These are phyloP conservation scores for Spilogale gracilis DNA, from an alignment of 2,113 vertebrate species.

Conservation along the genomic window DNA sequence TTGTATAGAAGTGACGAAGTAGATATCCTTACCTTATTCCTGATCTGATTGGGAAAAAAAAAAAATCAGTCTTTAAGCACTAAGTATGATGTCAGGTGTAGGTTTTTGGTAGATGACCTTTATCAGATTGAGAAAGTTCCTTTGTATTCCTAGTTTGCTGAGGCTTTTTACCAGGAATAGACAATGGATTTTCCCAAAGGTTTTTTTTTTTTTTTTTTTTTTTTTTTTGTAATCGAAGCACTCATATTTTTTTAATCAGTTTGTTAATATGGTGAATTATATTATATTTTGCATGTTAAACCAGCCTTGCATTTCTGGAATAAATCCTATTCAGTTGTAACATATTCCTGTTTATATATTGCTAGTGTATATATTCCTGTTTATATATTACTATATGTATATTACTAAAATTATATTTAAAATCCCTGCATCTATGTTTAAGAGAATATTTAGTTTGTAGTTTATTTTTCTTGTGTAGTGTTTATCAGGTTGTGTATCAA, in stretches of 20 bases:
- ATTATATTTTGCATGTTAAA: conserved; percentile 32
- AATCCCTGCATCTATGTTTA: not conserved
- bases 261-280: not conserved
- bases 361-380: not conserved
- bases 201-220: not conserved
- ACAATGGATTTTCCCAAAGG: conserved; percentile 14
- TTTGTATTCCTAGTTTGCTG: not conserved
- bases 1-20: not conserved
- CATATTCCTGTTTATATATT: not conserved
- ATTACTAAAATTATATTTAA: not conserved
- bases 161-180: conserved; percentile 34
- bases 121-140: conserved; percentile 18
- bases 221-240: not conserved
- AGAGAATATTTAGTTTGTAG: not conserved
- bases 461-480: not conserved
- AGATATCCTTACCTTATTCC: not conserved
- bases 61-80: not conserved
- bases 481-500: not conserved
- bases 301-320: not conserved
- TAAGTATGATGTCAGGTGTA: conserved; percentile 49
- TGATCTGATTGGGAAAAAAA: not conserved
- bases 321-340: not conserved
- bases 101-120: conserved; percentile 63
- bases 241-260: not conserved
- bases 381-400: not conserved